These are phyloP conservation scores for Ctenosaura bakeri DNA, from an alignment of 2,797 vertebrate genomes.

Conservation along the genomic window DNA sequence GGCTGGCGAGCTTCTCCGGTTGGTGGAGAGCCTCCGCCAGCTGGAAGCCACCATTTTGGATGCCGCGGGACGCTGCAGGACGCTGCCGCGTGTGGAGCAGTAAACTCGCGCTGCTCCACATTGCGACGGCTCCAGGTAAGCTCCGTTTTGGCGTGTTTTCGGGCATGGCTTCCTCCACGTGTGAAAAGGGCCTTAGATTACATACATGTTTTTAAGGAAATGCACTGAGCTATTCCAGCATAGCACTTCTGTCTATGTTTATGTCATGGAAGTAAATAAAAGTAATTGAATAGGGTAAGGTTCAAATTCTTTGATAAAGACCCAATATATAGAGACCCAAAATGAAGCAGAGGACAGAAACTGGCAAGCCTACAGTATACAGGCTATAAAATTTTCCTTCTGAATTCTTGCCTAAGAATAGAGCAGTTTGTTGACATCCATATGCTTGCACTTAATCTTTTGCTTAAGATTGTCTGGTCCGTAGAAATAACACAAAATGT, in stretches of 20 bases:
- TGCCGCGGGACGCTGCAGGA: no score
- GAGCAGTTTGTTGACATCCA: constrained; percentile 17
- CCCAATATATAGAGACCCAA: neutral
- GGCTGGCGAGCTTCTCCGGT: no score
- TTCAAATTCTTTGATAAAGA: constrained; percentile 35
- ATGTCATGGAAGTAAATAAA: constrained; percentile 13
- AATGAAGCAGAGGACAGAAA: constrained; percentile 35
- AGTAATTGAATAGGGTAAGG: constrained; percentile 5
- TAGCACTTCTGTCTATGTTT: neutral
- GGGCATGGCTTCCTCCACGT: no score
- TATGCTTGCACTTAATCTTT: constrained; percentile 46
- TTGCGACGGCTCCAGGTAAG: no score
- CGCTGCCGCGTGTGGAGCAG: no score
- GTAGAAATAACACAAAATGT: constrained; percentile 21
- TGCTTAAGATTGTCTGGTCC: constrained; percentile 17
- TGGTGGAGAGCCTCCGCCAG: no score
- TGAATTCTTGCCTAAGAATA: constrained; percentile 40
- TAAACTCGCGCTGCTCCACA: no score
- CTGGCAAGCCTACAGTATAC: neutral
- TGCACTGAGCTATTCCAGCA: neutral
- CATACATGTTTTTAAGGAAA: neutral
- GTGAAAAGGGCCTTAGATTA: neutral
- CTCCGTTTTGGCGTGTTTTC: no score
- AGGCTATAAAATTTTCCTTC: constrained; percentile 24
- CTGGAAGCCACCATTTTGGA: no score